Conservation (phyloP, 1,140 invertebrate species). For the Ctenoplectra terminalis region DNA sequence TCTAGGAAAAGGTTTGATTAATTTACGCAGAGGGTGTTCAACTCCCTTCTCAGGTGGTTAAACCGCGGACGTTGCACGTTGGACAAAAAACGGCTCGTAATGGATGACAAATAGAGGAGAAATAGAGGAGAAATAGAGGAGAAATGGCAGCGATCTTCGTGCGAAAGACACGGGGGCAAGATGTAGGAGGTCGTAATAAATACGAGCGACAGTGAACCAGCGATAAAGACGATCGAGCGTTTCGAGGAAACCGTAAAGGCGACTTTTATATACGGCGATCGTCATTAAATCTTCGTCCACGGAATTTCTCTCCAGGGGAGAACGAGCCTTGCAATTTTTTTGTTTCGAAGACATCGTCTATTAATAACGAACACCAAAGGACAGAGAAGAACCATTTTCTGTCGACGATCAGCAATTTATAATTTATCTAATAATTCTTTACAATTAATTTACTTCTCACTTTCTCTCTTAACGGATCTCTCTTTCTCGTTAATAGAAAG, state of each 20-base stretch:
- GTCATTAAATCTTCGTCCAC: neutral
- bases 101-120: neutral
- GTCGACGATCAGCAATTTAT: neutral
- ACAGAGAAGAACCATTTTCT: slow-evolving; percentile 1
- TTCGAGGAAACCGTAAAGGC: slow-evolving; percentile 4
- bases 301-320: neutral
- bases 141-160: neutral
- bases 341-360: neutral
- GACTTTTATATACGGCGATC: slow-evolving; percentile 4
- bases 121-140: neutral
- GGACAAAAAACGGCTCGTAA: neutral
- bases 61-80: neutral
- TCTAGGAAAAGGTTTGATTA: neutral
- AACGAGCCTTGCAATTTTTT: neutral
- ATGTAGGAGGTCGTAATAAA: slow-evolving; percentile 32
- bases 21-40: too few relatives aligned
- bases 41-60: too few relatives aligned
- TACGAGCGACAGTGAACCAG: neutral
- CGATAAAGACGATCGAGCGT: slow-evolving; percentile 37
- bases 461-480: too few relatives aligned
- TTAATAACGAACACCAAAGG: too few relatives aligned
- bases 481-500: neutral
- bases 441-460: too few relatives aligned
- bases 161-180: too few relatives aligned
- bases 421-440: too few relatives aligned